These are phyloP conservation scores for Adineta ricciae DNA, from an alignment of 2,888 invertebrate genomes.

Conservation along the genomic window DNA sequence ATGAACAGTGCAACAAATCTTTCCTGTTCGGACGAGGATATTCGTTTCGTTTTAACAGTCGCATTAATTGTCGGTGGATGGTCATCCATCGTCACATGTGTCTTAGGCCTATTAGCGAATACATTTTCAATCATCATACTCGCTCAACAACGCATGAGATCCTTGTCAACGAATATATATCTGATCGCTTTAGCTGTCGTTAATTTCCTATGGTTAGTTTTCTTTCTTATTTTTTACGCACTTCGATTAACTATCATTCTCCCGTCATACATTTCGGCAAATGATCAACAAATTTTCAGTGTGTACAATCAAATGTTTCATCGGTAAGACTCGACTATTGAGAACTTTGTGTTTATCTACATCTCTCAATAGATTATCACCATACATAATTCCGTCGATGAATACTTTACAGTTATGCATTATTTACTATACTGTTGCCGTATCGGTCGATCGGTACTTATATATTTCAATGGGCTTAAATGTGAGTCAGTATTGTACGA, in stretches of 20 bases:
- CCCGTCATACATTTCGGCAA: neutral
- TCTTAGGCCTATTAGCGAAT: neutral
- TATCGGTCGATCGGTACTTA: conserved; percentile 2
- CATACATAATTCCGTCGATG: neutral
- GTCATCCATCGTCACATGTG: neutral
- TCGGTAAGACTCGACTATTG: neutral
- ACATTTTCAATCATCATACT: neutral
- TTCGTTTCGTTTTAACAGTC: neutral
- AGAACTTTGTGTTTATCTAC: neutral
- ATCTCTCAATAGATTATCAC: neutral
- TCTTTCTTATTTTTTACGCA: neutral
- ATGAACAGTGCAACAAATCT: neutral
- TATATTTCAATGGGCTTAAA: neutral
- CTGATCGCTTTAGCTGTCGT: neutral
- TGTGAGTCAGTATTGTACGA: neutral
- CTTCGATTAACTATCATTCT: neutral
- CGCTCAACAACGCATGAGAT: neutral
- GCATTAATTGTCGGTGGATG: neutral
- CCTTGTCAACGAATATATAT: neutral
- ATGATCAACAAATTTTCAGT: neutral
- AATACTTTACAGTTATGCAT: conserved; percentile 8
- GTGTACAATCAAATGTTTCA: neutral
- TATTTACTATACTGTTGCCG: conserved; percentile 3
- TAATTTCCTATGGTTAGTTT: neutral
- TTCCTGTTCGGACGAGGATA: neutral